Evolutionary conservation across 2,888 invertebrate species (phyloP), one percentile per base, ranked within the genome.

Genomic region (Cephus pygmeus): DNA sequence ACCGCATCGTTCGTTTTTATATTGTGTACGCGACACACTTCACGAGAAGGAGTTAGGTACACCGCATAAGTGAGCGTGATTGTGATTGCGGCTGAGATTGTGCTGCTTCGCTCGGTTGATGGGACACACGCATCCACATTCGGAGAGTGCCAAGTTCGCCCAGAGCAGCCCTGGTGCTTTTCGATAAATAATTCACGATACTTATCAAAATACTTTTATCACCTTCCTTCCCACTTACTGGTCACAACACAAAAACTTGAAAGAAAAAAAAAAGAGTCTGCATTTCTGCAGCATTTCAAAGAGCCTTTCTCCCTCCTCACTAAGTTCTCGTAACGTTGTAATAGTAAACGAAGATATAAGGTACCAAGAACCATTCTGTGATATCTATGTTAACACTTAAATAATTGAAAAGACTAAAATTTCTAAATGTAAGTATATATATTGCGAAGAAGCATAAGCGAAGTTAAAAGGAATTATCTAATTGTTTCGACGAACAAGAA

Each of bases 281-380:
- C 85, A 88, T 86, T 89, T 88, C 83, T 87, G 86, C 87, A 75
- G 88, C 87, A 88, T 88, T 90, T 88, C 81, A 87, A 87, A 86
- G 81, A 88, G 87, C 87, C 87, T 88, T 88, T 88, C 88, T 90
- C 89, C 88, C 88, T 89, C 87, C 87, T 88, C 85, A 86, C 88
- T 88, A 88, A 90, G 90, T 90, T 90, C 89, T 89, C 86, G 86
- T 89, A 88, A 89, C 87, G 85, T 89, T 87, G 87, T 88, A 87
- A 88, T 87, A 86, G 88, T 86, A 85, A 88, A 87, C 82, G 85
- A 85, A 87, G 88, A 89, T 89, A 90, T 90, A 91, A 91, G 89
- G 91, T 91, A 91, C 91, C 91, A 91, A 92, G 92, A 93, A 94
- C 93, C 93, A 92, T 93, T 94, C 94, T 94, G 94, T 94, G 94